phyloP scores from a whole-genome alignment of 2,797 vertebrate genomes.

The Lycodopsis pacificus region DNA sequence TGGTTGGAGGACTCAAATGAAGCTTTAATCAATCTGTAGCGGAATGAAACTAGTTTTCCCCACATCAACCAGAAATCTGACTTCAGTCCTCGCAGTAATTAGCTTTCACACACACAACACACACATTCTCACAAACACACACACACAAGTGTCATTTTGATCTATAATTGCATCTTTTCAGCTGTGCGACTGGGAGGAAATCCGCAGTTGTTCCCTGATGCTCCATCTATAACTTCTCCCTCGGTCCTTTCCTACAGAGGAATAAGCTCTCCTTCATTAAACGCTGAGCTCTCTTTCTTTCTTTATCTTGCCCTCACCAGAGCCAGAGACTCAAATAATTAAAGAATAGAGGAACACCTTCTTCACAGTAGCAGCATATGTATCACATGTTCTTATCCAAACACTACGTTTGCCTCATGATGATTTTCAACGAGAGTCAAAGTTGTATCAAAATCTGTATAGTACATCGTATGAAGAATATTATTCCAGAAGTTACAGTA shows the following conservation, averaged over 20 bases:
- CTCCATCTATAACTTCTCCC: not conserved
- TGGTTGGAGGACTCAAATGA: not conserved
- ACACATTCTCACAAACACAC: not conserved
- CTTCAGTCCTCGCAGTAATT: not conserved
- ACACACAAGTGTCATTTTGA: not conserved
- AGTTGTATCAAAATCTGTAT: not conserved
- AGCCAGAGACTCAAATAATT: not conserved
- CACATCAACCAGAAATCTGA: not conserved
- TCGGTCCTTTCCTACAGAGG: not conserved
- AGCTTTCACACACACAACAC: not conserved
- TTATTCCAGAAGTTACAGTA: not conserved
- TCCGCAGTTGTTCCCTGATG: not conserved
- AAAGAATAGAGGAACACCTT: not conserved
- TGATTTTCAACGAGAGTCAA: not conserved
- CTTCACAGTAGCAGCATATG: slow-evolving; percentile 1
- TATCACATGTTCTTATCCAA: not conserved
- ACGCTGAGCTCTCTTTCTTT: slow-evolving; percentile 1
- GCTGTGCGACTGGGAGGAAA: not conserved
- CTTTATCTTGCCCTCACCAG: not conserved
- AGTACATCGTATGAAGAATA: not conserved
- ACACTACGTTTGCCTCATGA: not conserved
- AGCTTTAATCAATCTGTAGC: not conserved
- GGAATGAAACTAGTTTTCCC: not conserved
- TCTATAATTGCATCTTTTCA: slow-evolving; percentile 26
- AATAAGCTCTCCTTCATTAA: not conserved